phyloP scores from a whole-genome alignment of 2,797 vertebrate species.

The Darevskia mixta region DNA sequence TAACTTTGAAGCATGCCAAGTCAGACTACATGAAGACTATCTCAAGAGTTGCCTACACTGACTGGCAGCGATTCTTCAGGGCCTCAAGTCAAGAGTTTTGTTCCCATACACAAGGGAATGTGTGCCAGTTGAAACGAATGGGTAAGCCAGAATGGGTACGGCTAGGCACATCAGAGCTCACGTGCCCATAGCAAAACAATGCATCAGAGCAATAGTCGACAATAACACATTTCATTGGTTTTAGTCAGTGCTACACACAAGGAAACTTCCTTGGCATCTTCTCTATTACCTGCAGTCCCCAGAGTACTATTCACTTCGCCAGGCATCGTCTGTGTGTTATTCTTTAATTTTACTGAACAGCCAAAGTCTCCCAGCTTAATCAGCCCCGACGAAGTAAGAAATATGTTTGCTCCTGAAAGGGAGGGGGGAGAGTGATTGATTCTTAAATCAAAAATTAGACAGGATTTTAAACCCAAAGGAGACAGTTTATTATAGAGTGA shows the following conservation, averaged over 20 bases:
- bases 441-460: neutral
- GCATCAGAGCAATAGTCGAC: neutral
- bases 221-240: neutral
- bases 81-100: neutral
- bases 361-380: constrained; percentile 99
- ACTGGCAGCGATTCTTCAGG: neutral
- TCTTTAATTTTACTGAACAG: constrained; percentile 97
- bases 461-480: neutral
- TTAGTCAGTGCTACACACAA: neutral
- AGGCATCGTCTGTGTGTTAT: constrained; percentile 98
- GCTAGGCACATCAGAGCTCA: no score
- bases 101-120: neutral
- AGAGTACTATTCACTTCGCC: constrained; percentile 99
- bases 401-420: constrained; percentile 94
- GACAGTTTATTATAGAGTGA: neutral
- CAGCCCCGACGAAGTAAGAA: constrained; percentile 95
- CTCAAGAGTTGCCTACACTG: neutral
- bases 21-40: neutral
- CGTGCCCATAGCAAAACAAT: neutral
- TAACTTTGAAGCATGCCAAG: neutral
- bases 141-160: neutral
- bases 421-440: neutral
- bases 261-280: neutral
- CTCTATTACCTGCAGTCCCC: constrained; percentile 92
- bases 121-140: neutral